Base-by-base conservation (phyloP, 2,113 vertebrate species). In the Tyto alba region DNA sequence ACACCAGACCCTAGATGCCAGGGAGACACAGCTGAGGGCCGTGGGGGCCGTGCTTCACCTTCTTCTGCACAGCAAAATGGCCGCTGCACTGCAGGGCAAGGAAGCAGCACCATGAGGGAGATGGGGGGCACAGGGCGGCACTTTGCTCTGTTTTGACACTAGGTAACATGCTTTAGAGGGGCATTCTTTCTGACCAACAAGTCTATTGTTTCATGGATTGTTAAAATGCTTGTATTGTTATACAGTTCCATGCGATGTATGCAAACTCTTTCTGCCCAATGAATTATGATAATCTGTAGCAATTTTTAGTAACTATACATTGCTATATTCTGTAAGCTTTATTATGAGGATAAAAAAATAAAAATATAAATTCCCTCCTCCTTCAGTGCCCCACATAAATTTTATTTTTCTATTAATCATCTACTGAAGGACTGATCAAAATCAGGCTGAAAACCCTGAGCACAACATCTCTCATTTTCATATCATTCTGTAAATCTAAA, bases 61-160 rank as follows among this genome's bases (percentile, higher is more conserved):
- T 30, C 8, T 10, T 14, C 34, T 8, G 27, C 11, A 5, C 8
- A 1, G 6, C 87, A 67, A 81, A 78, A 93, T 67, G 93, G 85
- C 64, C 10, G 85, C 87, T 7, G 29, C 2, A 0, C 40, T 2
- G 29, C 4, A 25, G 36, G 57, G 66, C 7, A 34, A 2, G 69
- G 72, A 25, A 64, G 41, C 21, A 43, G 23, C n/a, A 2, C 16
- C 0, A 0, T 52, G 38, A 85, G 25, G 74, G 69, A 62, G 29
- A 7, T 0, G 0, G 27, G 13, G 14, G 12, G 9, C 45, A 60
- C 25, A n/a, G 32, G 38, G 30, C 1, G 1, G 18, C 59, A 50
- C 38, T n/a, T n/a, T 56, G 40, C 34, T 75, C 38, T 53, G 30
- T 29, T 85, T 36, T 64, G 68, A 59, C 63, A 81, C 36, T 40